These are phyloP conservation scores for Philopedon plagiatum DNA, from an alignment of 2,888 invertebrate species.

Conservation along the genomic window DNA sequence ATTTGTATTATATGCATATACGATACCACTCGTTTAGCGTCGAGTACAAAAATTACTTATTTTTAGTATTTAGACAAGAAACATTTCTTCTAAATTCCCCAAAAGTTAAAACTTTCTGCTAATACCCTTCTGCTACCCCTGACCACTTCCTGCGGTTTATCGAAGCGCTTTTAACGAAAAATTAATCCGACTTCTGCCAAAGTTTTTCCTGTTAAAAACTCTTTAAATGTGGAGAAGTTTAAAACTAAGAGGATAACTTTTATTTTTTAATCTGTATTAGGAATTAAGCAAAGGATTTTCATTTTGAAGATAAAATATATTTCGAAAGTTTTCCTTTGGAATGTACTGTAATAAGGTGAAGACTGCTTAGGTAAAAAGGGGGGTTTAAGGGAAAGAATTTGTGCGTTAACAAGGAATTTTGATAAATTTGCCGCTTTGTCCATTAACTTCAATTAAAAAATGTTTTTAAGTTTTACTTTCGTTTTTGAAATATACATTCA, in stretches of 20 bases:
- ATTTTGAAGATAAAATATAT: not conserved
- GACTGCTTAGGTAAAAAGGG: no score
- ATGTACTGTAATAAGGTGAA: not conserved
- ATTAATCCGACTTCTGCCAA: conserved; percentile 24
- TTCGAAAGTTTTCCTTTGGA: not conserved
- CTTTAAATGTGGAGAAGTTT: conserved; percentile 8
- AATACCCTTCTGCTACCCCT: not conserved
- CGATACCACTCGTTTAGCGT: no score
- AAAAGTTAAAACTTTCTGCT: conserved; percentile 1
- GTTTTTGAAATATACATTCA: no score
- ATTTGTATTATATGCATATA: no score
- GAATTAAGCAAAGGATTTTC: conserved; percentile 1
- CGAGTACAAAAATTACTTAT: no score
- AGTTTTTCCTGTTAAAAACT: conserved; percentile 25
- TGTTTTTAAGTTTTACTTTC: no score
- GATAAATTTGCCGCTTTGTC: no score
- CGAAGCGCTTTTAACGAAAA: conserved; percentile 18
- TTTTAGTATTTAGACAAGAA: not conserved
- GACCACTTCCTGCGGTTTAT: conserved; percentile 19
- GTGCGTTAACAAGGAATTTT: no score
- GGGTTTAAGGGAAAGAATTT: no score
- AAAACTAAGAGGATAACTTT: conserved; percentile 6
- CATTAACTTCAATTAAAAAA: no score
- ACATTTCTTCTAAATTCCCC: not conserved
- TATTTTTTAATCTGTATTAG: conserved; percentile 1